These are phyloP conservation scores for Axinella damicornis DNA, from an alignment of 37 sponge, comb jelly and placozoan species.

Conservation along the genomic window DNA sequence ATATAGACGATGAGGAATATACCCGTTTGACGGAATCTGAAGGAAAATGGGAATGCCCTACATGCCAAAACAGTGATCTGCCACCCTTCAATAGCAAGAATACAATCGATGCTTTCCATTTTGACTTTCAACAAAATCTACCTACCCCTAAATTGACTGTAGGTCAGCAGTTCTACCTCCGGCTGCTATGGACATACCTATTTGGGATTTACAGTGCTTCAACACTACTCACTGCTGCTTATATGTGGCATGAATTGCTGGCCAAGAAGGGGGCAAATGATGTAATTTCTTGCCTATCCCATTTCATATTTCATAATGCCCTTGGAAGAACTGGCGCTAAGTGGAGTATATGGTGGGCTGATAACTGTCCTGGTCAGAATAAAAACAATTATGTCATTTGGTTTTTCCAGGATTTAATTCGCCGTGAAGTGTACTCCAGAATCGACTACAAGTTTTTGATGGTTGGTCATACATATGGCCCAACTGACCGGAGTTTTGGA, in stretches of 20 bases:
- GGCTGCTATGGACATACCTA: conserved; percentile 66
- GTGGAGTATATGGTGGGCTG: conserved; percentile 62
- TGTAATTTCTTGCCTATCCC: conserved; percentile 46
- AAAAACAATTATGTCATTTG: conserved; percentile 63
- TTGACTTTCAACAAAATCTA: conserved; percentile 74
- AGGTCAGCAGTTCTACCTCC: conserved; percentile 61
- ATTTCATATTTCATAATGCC: conserved; percentile 29
- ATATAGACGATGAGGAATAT: conserved; percentile 11
- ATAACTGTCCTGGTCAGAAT: conserved; percentile 65
- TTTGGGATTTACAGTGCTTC: conserved; percentile 43
- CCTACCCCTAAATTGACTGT: conserved; percentile 73
- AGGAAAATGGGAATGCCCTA: conserved; percentile 30
- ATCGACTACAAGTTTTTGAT: conserved; percentile 64
- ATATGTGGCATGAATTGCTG: conserved; percentile 57
- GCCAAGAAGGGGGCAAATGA: conserved; percentile 48
- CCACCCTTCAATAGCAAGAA: conserved; percentile 26
- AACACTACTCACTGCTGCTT: not conserved
- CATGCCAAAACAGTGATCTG: not conserved
- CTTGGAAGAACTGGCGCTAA: conserved; percentile 55
- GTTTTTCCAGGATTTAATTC: conserved; percentile 56
- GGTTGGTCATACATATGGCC: conserved; percentile 57
- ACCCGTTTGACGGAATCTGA: not conserved
- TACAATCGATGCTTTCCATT: conserved; percentile 44
- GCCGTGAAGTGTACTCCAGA: conserved; percentile 53
- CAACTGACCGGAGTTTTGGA: conserved; percentile 50